Conservation (phyloP, 2,797 vertebrate genomes). For the Gallinago nigripennis region DNA sequence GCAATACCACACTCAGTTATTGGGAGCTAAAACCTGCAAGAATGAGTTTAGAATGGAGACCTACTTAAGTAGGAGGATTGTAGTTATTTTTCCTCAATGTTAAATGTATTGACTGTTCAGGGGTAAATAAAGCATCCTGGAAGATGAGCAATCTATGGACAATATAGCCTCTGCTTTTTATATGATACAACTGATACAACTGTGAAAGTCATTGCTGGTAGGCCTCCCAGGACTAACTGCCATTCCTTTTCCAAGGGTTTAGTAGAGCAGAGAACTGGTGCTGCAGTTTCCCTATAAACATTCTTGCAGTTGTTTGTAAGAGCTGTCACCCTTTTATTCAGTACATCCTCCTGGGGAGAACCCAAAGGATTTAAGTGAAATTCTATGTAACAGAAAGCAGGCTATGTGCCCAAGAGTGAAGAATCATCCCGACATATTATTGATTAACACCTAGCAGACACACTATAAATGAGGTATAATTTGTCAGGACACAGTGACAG, state of each 20-base stretch:
- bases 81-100: not conserved
- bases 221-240: not conserved
- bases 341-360: not conserved
- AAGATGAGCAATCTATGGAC: not conserved
- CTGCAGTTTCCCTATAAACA: not conserved
- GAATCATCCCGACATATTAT: constrained; percentile 1
- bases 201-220: not conserved
- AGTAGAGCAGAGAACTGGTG: not conserved
- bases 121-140: not conserved
- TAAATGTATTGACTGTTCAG: not conserved
- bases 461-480: constrained; percentile 49
- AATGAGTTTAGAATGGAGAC: not conserved
- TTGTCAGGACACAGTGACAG: constrained; percentile 47
- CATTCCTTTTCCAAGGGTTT: not conserved
- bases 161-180: not conserved
- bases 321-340: not conserved
- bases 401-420: not conserved
- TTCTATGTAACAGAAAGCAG: not conserved
- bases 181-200: not conserved
- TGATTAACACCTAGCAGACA: constrained; percentile 55
- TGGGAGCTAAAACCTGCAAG: not conserved
- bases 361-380: not conserved
- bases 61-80: not conserved
- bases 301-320: not conserved
- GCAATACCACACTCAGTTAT: not conserved